These are phyloP conservation scores for Brachionus rubens DNA, from an alignment of 1,140 invertebrate species.

Conservation along the genomic window DNA sequence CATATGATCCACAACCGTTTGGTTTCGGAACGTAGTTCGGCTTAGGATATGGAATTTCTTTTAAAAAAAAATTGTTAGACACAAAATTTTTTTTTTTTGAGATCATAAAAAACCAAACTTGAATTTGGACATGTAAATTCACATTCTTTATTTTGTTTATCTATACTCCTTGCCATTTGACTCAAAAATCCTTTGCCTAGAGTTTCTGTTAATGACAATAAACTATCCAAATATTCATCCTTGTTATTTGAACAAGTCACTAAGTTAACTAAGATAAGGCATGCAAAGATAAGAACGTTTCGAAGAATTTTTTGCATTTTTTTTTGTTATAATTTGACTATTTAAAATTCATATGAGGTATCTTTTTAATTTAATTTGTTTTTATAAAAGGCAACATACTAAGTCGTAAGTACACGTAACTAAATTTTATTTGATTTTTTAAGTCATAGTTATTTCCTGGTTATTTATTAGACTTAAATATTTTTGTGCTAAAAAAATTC, in stretches of 20 bases:
- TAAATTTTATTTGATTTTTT: too few species aligned
- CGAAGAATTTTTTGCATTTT: too few species aligned
- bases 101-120: background rate
- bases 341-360: too few species aligned
- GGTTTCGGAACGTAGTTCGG: background rate
- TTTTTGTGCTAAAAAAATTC: too few species aligned
- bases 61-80: background rate
- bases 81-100: background rate
- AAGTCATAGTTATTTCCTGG: too few species aligned
- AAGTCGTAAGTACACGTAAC: too few species aligned
- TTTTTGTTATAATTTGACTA: too few species aligned
- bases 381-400: too few species aligned
- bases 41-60: constrained; percentile 3
- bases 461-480: too few species aligned
- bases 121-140: background rate
- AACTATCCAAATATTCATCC: background rate
- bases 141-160: background rate
- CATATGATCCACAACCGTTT: constrained; percentile 41
- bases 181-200: background rate
- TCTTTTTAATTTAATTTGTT: too few species aligned
- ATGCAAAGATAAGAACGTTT: too few species aligned
- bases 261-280: too few species aligned
- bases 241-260: background rate
- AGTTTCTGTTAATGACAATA: constrained; percentile 1
- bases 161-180: background rate